These are phyloP conservation scores for Homarus gammarus DNA, from an alignment of 2,888 invertebrate species.

Conservation along the genomic window DNA sequence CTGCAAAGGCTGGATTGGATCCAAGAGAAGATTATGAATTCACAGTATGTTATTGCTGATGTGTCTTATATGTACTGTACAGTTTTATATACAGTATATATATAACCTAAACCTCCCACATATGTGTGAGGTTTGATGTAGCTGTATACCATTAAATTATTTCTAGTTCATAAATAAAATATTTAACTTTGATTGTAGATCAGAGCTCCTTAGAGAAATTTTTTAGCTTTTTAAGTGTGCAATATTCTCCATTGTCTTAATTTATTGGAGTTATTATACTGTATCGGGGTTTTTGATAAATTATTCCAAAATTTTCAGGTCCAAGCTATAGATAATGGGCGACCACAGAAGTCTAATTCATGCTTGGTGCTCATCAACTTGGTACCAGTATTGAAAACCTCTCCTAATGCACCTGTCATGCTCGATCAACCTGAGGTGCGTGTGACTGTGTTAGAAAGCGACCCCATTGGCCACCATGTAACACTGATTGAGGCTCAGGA, in stretches of 20 bases:
- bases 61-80: not conserved
- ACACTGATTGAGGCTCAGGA: slow-evolving; percentile 91
- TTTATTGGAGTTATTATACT: too few species aligned
- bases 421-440: slow-evolving; percentile 79
- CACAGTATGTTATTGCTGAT: slow-evolving; percentile 81
- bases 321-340: slow-evolving; percentile 90
- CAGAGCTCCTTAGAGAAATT: too few species aligned
- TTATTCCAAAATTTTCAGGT: slow-evolving; percentile 81
- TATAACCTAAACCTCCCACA: too few species aligned
- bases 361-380: slow-evolving; percentile 87
- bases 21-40: slow-evolving; percentile 85
- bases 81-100: not conserved
- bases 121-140: too few species aligned
- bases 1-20: slow-evolving; percentile 86
- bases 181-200: too few species aligned
- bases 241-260: too few species aligned
- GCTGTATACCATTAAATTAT: too few species aligned
- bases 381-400: slow-evolving; percentile 82
- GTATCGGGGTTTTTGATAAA: too few species aligned
- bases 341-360: slow-evolving; percentile 86
- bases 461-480: slow-evolving; percentile 91
- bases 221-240: too few species aligned
- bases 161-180: too few species aligned
- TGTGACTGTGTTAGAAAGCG: slow-evolving; percentile 81
- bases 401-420: slow-evolving; percentile 82